These are phyloP conservation scores for Myiagra hebetior DNA, from an alignment of 2,113 vertebrate genomes.

Conservation along the genomic window DNA sequence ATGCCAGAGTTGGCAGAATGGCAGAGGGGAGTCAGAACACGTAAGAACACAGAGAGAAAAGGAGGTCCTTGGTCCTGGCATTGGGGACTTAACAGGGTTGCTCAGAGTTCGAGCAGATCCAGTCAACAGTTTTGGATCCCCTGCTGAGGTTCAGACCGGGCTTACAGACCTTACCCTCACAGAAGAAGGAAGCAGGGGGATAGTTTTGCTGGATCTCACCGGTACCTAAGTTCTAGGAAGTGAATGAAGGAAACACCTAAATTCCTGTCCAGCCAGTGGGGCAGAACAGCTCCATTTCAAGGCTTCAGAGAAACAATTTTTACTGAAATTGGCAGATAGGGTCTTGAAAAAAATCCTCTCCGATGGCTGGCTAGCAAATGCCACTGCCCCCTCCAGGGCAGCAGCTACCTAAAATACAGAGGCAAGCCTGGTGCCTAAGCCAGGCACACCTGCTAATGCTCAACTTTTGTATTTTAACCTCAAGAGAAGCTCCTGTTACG, in stretches of 20 bases:
- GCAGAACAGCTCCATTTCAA: not conserved
- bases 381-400: not conserved
- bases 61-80: not conserved
- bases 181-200: not conserved
- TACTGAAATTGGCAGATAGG: not conserved
- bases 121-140: not conserved
- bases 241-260: not conserved
- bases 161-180: not conserved
- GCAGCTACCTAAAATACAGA: not conserved
- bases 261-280: not conserved
- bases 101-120: not conserved
- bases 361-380: not conserved
- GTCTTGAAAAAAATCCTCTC: not conserved
- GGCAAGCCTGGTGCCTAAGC: not conserved
- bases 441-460: not conserved
- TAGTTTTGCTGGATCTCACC: not conserved
- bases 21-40: not conserved
- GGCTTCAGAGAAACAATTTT: not conserved
- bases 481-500: not conserved
- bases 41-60: not conserved
- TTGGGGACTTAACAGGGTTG: not conserved
- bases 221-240: not conserved
- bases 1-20: fast-evolving
- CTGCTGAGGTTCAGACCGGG: not conserved
- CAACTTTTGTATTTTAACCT: not conserved